phyloP scores from a whole-genome alignment of 2,888 invertebrate species.

The Lasioglossum villosulum region DNA sequence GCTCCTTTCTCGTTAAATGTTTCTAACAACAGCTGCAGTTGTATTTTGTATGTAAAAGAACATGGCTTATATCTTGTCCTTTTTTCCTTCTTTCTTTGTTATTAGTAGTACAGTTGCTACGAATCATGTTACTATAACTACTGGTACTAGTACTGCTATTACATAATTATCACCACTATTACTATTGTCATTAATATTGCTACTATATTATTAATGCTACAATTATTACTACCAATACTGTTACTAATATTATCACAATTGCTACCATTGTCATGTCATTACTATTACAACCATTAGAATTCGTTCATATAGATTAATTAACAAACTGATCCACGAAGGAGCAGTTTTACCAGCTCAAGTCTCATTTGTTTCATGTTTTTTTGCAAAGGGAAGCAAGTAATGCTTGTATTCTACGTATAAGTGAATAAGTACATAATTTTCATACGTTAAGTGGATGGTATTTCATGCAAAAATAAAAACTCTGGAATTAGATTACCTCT shows the following conservation, averaged over 20 bases:
- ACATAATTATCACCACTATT: slow-evolving; percentile 43
- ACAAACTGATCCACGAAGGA: slow-evolving; percentile 78
- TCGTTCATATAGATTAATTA: slow-evolving; percentile 77
- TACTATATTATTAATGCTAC: slow-evolving; percentile 43
- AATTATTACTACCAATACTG: slow-evolving; percentile 45
- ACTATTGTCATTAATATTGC: slow-evolving; percentile 43
- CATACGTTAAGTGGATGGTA: slow-evolving; percentile 65
- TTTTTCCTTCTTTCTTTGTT: slow-evolving; percentile 34
- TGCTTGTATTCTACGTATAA: slow-evolving; percentile 22
- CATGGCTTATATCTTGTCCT: slow-evolving; percentile 70
- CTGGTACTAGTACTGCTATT: slow-evolving; percentile 36
- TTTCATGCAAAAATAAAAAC: slow-evolving; percentile 50
- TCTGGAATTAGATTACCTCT: slow-evolving; percentile 49
- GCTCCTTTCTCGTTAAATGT: slow-evolving; percentile 53
- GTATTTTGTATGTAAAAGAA: slow-evolving; percentile 82
- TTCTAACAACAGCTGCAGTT: slow-evolving; percentile 77
- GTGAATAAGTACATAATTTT: slow-evolving; percentile 48
- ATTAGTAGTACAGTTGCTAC: slow-evolving; percentile 33
- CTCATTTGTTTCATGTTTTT: slow-evolving; percentile 47
- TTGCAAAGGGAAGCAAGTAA: slow-evolving; percentile 30
- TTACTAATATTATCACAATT: slow-evolving; percentile 44
- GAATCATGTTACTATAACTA: slow-evolving; percentile 31
- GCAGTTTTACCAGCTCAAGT: slow-evolving; percentile 59
- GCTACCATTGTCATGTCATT: slow-evolving; percentile 45
- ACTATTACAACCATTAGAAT: slow-evolving; percentile 54